Evolutionary conservation across 2,888 invertebrate genomes (phyloP).

Genomic region (Oscheius onirici): DNA sequence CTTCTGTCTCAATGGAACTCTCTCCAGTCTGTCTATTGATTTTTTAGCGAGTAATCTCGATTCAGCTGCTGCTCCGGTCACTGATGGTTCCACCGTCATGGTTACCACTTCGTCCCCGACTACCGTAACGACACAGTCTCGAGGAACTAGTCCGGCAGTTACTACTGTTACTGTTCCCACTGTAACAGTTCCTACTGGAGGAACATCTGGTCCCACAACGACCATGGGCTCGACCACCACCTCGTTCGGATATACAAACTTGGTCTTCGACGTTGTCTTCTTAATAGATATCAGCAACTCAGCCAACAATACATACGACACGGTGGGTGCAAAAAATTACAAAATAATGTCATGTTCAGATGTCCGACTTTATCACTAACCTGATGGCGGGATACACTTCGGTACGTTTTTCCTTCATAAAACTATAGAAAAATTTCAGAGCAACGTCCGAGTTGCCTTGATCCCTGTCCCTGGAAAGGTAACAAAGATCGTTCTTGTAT

Average conservation of each 20-base stretch:
- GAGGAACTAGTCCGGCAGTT: neutral
- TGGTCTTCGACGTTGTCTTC: constrained; percentile 50
- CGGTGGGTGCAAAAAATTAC: constrained; percentile 2
- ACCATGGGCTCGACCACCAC: constrained; percentile 23
- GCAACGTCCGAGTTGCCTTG: constrained; percentile 41
- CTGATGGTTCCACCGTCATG: neutral
- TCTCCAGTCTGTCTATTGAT: constrained; percentile 10
- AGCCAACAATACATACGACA: constrained; percentile 1
- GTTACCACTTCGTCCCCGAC: neutral
- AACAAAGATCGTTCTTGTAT: no score
- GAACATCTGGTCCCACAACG: constrained; percentile 26
- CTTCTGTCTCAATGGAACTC: constrained; percentile 32
- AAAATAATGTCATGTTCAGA: constrained; percentile 28
- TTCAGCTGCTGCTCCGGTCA: neutral
- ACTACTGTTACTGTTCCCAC: constrained; percentile 20
- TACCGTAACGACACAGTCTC: neutral
- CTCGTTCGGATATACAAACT: constrained; percentile 4
- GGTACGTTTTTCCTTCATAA: no score
- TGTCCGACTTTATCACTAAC: constrained; percentile 47
- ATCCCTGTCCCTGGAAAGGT: constrained; percentile 30
- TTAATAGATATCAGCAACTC: constrained; percentile 41
- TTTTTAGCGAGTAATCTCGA: neutral
- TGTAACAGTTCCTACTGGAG: constrained; percentile 17
- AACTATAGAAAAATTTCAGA: no score
- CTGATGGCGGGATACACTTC: constrained; percentile 45